These are phyloP conservation scores for Lithophane leautieri DNA, from an alignment of 2,888 invertebrate species.

Conservation along the genomic window DNA sequence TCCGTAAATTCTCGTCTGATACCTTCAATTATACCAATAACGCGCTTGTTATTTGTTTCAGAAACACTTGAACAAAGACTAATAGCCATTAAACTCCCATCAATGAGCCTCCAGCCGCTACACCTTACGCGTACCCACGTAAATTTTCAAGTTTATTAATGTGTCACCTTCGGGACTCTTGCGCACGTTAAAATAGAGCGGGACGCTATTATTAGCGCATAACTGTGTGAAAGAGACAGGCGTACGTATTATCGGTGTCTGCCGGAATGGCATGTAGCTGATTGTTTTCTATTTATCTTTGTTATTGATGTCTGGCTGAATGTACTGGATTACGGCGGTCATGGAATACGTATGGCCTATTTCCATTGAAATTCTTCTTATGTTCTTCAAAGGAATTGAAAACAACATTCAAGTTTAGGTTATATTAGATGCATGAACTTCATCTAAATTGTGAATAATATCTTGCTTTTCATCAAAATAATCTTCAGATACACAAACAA, in stretches of 20 bases:
- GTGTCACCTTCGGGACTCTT: conserved; percentile 78
- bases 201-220: conserved; percentile 74
- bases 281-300: conserved; percentile 67
- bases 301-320: conserved; percentile 54
- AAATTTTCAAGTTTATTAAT: conserved; percentile 72
- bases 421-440: neutral
- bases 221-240: conserved; percentile 69
- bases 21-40: neutral
- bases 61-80: conserved; percentile 1
- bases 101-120: conserved; percentile 53
- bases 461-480: neutral
- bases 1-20: neutral
- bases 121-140: conserved; percentile 63
- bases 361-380: conserved; percentile 31
- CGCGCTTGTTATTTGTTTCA: neutral
- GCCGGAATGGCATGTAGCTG: conserved; percentile 56
- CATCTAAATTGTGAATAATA: neutral
- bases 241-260: conserved; percentile 62
- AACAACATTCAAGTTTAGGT: neutral
- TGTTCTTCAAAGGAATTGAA: conserved; percentile 4
- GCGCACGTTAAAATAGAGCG: conserved; percentile 77
- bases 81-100: conserved; percentile 45
- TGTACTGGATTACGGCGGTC: conserved; percentile 51
- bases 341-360: conserved; percentile 54
- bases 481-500: conserved; percentile 20